A percentile compares a stretch with the other conserved stretches of the same genome.
phyloP scores from a whole-genome alignment of 2,113 vertebrate genomes.

The Gnathonemus echidnorhynchus region DNA sequence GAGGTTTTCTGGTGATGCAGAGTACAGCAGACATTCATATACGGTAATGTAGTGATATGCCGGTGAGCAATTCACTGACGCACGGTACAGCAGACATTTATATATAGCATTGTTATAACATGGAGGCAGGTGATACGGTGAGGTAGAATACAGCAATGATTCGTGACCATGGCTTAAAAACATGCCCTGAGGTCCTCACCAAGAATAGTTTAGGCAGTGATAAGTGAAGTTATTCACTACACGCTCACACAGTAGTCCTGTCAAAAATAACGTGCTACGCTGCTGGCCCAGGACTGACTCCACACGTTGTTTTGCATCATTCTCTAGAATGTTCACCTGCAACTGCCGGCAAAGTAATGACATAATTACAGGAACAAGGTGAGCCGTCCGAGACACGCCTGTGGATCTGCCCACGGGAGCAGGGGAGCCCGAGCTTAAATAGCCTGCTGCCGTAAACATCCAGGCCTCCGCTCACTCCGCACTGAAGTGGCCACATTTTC shows the following conservation, averaged over 20 bases:
- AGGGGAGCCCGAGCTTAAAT: background rate
- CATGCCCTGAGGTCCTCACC: background rate
- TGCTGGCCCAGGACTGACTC: constrained; percentile 51
- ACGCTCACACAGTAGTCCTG: constrained; percentile 16
- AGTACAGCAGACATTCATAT: background rate
- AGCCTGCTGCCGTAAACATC: background rate
- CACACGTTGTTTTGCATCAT: constrained; percentile 56
- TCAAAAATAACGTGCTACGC: constrained; percentile 36
- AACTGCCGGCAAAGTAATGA: constrained; percentile 29
- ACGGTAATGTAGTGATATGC: background rate
- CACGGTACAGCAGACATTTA: background rate
- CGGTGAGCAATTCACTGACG: background rate
- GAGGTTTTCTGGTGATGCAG: background rate
- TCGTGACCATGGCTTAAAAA: background rate
- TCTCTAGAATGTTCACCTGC: constrained; percentile 27
- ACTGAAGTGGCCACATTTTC: background rate
- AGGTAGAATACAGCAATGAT: background rate
- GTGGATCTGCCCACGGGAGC: too few species aligned
- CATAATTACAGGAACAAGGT: background rate
- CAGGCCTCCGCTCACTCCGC: background rate
- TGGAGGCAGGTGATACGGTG: background rate
- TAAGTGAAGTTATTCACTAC: background rate
- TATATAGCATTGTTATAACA: background rate
- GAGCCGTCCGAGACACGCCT: too few species aligned
- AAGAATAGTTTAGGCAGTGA: constrained; percentile 35